Base-by-base conservation (phyloP, 1,140 invertebrate species). In the Brachionus manjavacas region DNA sequence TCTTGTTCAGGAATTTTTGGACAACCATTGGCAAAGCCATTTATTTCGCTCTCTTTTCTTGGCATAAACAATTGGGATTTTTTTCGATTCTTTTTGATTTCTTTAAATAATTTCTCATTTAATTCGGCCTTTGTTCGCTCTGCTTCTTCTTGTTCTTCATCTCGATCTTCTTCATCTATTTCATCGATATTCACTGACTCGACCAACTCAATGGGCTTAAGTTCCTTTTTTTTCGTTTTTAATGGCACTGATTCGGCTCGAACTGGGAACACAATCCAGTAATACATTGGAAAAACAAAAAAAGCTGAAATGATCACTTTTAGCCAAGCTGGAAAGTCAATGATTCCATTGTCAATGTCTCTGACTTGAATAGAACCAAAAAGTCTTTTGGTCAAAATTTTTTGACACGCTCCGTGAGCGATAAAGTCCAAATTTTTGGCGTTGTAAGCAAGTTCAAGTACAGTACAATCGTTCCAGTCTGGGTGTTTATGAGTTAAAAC, bases 391-490 rank as follows among this genome's bases (percentile, higher is more conserved):
- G 88, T 89, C 8, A 91, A 85, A 88, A 89, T 90, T 85, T 89
- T 89, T 86, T 91, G 90, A 86, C 90, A 90, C 78, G 89, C 90
- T 9, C 89, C 87, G 86, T 91, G 90, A 12, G 89, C 89, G 11
- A 91, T 87, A 85, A 91, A 91, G 64, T 86, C 86, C 14, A 86
- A 86, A 83, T 88, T 88, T 66, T 86, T 86, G 8, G 87, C 86
- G 66, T 88, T 86, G 74, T 88, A 86, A 20, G 88, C 87, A 14
- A 89, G 86, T 64, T 89, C 87, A 16, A 89, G 86, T 4, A 86
- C 84, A 2, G 87, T 87, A 8, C 85, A 88, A 83, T 88, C 87
- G 81, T 88, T 88, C 86, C 89, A 90, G 72, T 89, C 89, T 11
- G 88, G 87, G 43, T 88, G 86, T 43, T 86, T 86, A 43, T 88